Evolutionary conservation across 2,113 vertebrate species (phyloP), one percentile per base, ranked within the genome.

Genomic region (Poicephalus gulielmi): DNA sequence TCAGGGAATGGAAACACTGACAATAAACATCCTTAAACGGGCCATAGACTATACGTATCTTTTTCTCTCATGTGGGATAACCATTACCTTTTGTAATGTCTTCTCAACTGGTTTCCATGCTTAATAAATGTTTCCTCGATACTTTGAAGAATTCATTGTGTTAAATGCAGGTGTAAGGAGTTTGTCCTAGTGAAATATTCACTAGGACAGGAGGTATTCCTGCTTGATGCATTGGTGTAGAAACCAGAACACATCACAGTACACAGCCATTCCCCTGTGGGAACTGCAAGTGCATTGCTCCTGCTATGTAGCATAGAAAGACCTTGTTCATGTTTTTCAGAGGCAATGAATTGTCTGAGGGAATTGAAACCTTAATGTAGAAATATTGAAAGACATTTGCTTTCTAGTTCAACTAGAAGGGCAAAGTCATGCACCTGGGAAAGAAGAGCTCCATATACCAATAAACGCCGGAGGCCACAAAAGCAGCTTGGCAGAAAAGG

Each of bases 181-280:
- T n/a, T 63, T 68, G 13, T 37, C 35, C 68, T 28, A 11, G 9
- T 47, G 23, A 49, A 78, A 43, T n/a, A 59, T 23, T 59, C 55
- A 10, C 33, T 59, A 23, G 55, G 33, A n/a, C 18, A 57, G 55
- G 3, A 3, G 18, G 15, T 20, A 31, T 50, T 83, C 33, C 37
- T 79, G 53, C 59, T 44, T 31, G 23, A n/a, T 31, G 49, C 10
- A 17, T 18, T 15, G 22, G 15, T 10, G 39, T 33, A 59, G 53
- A 69, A 88, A 33, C 33, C 22, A 4, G 74, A 69, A 18, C 24
- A n/a, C 20, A 6, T 12, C 35, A 22, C 27, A 15, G 28, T 4
- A 11, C 41, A 10, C 0, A 1, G 76, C 25, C 39, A 47, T 16
- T 30, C 30, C 31, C 28, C 33, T 4, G 0, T 4, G 1, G 41